A percentile compares a stretch with the other conserved stretches of the same genome.
phyloP scores from a whole-genome alignment of 2,888 invertebrate species.

The Busseola fusca region DNA sequence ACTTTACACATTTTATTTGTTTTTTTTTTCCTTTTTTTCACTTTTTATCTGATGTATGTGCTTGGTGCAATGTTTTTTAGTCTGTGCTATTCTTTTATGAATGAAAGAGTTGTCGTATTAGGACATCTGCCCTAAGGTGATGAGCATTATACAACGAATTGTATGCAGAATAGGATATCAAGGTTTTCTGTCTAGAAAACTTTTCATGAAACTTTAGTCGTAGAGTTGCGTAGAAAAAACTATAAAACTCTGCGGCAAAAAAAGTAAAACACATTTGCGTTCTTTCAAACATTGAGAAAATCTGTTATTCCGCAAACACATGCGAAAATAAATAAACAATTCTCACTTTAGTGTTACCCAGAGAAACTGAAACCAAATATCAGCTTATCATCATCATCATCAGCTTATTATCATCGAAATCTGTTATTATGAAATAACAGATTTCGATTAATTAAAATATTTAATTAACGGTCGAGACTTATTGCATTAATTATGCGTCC shows the following conservation, averaged over 20 bases:
- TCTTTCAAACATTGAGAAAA: background rate
- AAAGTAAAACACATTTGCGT: background rate
- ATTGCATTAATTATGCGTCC: slow-evolving; percentile 52
- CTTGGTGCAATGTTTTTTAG: too few relatives aligned
- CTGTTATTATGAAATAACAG: too few relatives aligned
- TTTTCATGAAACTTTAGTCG: background rate
- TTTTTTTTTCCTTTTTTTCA: too few relatives aligned
- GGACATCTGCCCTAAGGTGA: background rate
- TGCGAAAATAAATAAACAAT: slow-evolving; percentile 3
- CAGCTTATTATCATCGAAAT: too few relatives aligned
- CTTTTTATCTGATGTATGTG: too few relatives aligned
- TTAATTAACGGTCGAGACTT: slow-evolving; percentile 44
- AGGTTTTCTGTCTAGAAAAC: background rate
- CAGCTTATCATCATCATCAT: slow-evolving; percentile 32
- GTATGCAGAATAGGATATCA: too few relatives aligned
- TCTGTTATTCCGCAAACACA: background rate
- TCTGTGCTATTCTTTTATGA: too few relatives aligned
- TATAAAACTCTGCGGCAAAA: too few relatives aligned
- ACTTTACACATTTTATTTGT: too few relatives aligned
- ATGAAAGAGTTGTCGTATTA: background rate
- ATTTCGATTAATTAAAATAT: slow-evolving; percentile 41
- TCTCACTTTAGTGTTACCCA: slow-evolving; percentile 6
- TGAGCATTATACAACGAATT: background rate
- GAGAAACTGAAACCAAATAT: slow-evolving; percentile 26
- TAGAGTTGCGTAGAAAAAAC: too few relatives aligned